Evolutionary conservation across 2,797 vertebrate species (phyloP).

Genomic region (Taeniopygia guttata): DNA sequence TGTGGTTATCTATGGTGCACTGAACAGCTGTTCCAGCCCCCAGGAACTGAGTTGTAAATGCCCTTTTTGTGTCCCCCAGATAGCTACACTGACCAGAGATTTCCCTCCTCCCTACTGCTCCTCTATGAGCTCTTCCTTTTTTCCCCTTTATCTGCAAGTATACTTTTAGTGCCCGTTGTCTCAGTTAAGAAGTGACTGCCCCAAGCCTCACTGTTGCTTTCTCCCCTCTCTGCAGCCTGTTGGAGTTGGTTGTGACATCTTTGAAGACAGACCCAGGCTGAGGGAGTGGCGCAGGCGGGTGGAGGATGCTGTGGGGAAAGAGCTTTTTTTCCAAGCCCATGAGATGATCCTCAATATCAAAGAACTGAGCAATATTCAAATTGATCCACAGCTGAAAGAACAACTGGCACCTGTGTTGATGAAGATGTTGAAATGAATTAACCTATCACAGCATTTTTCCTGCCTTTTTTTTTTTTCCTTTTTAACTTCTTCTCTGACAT

Average conservation of each 20-base stretch:
- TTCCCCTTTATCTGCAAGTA: background rate
- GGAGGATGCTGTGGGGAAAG: constrained; percentile 74
- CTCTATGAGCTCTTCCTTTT: background rate
- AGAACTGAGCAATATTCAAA: constrained; percentile 57
- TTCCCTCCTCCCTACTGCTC: background rate
- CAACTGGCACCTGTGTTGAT: constrained; percentile 59
- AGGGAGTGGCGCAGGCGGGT: constrained; percentile 79
- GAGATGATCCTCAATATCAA: constrained; percentile 68
- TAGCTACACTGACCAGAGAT: rapidly evolving
- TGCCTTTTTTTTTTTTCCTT: background rate
- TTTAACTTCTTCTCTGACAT: background rate
- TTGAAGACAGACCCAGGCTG: constrained; percentile 76
- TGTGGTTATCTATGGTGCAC: background rate
- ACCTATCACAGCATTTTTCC: background rate
- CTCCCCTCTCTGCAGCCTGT: constrained; percentile 70
- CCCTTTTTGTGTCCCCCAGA: background rate
- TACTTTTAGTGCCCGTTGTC: background rate
- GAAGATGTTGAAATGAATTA: constrained; percentile 65
- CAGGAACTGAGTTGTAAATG: background rate
- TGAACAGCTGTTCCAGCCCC: background rate
- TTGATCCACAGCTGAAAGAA: constrained; percentile 60
- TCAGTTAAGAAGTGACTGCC: background rate
- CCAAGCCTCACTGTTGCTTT: background rate
- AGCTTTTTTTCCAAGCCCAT: constrained; percentile 80
- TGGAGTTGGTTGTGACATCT: constrained; percentile 74